Percentiles rank a stretch among this genome's conserved stretches.
Conservation (phyloP, 2,797 vertebrate genomes). For the Cichlasoma orientale region DNA sequence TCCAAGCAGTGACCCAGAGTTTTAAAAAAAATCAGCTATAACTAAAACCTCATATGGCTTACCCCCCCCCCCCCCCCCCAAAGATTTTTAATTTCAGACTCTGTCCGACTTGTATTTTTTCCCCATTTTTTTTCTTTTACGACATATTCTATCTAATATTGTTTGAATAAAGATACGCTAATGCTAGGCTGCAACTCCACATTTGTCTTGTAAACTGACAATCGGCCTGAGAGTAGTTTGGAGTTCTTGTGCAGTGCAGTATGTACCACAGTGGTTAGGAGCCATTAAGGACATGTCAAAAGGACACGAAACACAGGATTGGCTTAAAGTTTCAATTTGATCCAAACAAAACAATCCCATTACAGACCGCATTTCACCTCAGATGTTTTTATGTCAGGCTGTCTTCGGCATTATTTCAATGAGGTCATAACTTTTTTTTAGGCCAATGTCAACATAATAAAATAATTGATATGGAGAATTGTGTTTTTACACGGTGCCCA, state of each 20-base stretch:
- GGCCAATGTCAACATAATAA: conserved; percentile 45
- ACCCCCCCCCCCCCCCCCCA: conserved; percentile 10
- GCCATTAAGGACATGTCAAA: conserved; percentile 50
- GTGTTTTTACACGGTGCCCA: conserved; percentile 29
- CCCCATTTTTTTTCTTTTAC: conserved; percentile 7
- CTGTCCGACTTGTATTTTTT: conserved; percentile 47
- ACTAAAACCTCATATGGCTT: conserved; percentile 62
- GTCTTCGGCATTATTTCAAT: conserved; percentile 43
- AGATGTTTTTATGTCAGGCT: conserved; percentile 42
- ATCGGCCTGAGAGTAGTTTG: conserved; percentile 20
- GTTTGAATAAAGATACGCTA: conserved; percentile 40
- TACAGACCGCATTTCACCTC: conserved; percentile 40
- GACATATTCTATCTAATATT: background rate
- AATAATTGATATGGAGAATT: conserved; percentile 23
- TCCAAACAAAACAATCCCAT: conserved; percentile 37
- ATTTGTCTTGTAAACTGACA: conserved; percentile 45
- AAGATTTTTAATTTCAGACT: conserved; percentile 48
- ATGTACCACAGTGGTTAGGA: conserved; percentile 17
- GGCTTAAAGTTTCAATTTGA: conserved; percentile 60
- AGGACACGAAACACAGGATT: conserved; percentile 52
- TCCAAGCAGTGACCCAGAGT: conserved; percentile 58
- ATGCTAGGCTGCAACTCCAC: conserved; percentile 23
- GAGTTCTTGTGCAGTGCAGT: conserved; percentile 26
- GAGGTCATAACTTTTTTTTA: conserved; percentile 30
- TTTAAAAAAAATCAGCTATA: conserved; percentile 31